These are phyloP conservation scores for Meleagris gallopavo DNA, from an alignment of 2,113 vertebrate genomes.

Conservation along the genomic window DNA sequence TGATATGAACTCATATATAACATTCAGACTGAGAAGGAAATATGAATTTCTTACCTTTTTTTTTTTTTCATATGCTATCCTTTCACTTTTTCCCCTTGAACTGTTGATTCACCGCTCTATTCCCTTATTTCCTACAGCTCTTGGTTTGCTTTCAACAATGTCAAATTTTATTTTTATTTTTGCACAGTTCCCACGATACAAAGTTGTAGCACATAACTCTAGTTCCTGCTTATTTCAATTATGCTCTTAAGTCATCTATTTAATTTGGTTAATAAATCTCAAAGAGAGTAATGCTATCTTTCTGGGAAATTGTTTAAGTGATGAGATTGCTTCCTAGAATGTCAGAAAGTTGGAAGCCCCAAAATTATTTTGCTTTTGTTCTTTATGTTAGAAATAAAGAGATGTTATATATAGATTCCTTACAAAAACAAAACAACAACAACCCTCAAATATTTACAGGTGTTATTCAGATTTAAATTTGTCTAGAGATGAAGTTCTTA, in stretches of 20 bases:
- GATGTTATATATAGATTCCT: neutral
- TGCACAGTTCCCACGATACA: neutral
- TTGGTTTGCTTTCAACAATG: neutral
- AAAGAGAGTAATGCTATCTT: neutral
- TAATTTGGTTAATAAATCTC: neutral
- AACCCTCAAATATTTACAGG: neutral
- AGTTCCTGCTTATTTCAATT: neutral
- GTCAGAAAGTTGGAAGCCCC: neutral
- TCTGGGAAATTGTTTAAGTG: neutral
- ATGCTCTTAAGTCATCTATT: neutral
- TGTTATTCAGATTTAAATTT: neutral
- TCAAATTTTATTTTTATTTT: neutral
- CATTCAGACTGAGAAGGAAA: neutral
- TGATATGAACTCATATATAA: neutral
- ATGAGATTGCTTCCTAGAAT: neutral
- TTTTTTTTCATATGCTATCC: neutral
- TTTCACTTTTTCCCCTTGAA: neutral
- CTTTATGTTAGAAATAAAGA: neutral
- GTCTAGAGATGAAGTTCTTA: neutral
- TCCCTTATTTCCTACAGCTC: neutral
- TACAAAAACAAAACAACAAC: neutral
- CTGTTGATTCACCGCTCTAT: rapidly evolving
- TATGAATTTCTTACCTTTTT: neutral
- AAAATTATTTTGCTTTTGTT: neutral
- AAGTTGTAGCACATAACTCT: neutral